Evolutionary conservation across 2,888 invertebrate species (phyloP), one percentile per base, ranked within the genome.

Genomic region (Philhelius pedissequus): DNA sequence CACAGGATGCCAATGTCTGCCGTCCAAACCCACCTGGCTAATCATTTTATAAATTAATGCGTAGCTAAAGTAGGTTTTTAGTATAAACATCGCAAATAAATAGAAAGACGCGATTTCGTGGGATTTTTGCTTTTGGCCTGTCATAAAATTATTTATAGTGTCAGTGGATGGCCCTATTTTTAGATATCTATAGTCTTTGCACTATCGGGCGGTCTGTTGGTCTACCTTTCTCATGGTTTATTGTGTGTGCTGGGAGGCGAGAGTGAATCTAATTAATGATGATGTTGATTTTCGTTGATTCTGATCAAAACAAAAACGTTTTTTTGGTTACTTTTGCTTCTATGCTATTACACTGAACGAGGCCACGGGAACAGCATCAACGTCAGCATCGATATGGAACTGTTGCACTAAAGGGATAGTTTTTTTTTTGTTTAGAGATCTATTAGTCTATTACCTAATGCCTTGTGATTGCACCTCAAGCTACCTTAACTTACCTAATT

Each of bases 141-240:
- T 86, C 80, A 76, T 62, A 76, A 43, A 73, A 81, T 81, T 86
- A 86, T 86, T 81, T 80, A 81, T 86, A 86, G 86, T 69, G 86
- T 62, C 80, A 80, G 86, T 81, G 56, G 68, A 73, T 58, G 68
- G 50, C 30, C 50, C 68, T 86, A 80, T 86, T 76, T 80, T 56
- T 86, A 77, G 68, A 80, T 66, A 45, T 52, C 79, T 84, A n/a
- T n/a, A 48, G 32, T 64, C 58, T 77, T 66, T 70, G 27, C 62
- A 60, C 20, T 48, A 32, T 32, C 32, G 30, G n/a, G 18, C 27
- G 15, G 20, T 45, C 15, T 74, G 22, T 20, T 32, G 54, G 32
- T 43, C 54, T 52, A 38, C 43, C 32, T 48, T 38, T 52, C 48
- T 50, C 22, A 40, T 50, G 56, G 48, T 18, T 50, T 48, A 50